Conservation (phyloP, 2,797 vertebrate genomes). For the Silurus lanzhouensis region DNA sequence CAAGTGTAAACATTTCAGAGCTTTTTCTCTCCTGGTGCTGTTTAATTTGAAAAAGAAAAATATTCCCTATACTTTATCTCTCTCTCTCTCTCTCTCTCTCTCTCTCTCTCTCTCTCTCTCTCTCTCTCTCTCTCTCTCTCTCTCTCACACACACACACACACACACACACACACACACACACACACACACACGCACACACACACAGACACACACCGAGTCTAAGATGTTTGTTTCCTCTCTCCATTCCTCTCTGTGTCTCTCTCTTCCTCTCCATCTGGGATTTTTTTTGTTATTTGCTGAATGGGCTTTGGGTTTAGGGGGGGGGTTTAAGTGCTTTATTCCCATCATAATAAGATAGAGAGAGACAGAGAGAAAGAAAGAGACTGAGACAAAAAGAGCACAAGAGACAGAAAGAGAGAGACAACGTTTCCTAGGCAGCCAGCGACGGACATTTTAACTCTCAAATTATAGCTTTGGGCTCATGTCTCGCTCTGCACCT, state of each 20-base stretch:
- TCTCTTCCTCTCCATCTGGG: background rate
- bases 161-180: no score
- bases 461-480: conserved; percentile 4
- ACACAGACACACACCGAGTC: no score
- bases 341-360: background rate
- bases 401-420: background rate
- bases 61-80: background rate
- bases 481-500: background rate
- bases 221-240: background rate
- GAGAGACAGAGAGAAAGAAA: background rate
- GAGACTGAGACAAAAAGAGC: background rate
- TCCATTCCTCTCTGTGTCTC: background rate
- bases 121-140: no score
- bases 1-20: background rate
- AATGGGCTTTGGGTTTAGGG: background rate
- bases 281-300: conserved; percentile 6
- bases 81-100: background rate
- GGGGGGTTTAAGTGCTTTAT: conserved; percentile 2
- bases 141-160: no score
- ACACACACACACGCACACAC: no score
- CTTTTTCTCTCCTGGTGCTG: background rate
- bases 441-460: background rate
- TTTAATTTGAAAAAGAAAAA: background rate
- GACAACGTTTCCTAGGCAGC: conserved; percentile 29
- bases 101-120: background rate